These are phyloP conservation scores for Megalops atlanticus DNA, from an alignment of 2,113 vertebrate genomes.

Conservation along the genomic window DNA sequence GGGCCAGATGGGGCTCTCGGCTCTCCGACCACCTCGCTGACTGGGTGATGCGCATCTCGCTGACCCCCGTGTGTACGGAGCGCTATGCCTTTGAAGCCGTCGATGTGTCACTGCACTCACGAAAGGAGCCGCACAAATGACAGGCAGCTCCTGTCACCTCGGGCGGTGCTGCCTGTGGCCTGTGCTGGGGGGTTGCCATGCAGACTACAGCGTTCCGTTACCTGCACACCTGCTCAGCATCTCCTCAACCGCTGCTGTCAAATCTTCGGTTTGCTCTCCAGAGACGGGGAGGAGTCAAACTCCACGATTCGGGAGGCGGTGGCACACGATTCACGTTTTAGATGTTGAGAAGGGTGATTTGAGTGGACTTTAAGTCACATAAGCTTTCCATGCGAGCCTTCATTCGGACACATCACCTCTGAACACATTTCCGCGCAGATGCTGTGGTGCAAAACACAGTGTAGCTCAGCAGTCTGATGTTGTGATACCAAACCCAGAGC, in stretches of 20 bases:
- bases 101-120: not conserved
- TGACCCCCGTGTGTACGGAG: too few relatives aligned
- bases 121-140: not conserved
- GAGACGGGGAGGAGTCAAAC: not conserved
- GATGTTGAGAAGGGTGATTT: not conserved
- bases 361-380: not conserved
- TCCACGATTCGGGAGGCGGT: not conserved
- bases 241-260: not conserved
- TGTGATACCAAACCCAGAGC: not conserved
- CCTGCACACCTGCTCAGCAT: not conserved
- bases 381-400: not conserved
- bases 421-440: not conserved
- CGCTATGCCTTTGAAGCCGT: not conserved
- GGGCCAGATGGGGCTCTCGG: too few relatives aligned
- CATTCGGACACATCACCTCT: not conserved
- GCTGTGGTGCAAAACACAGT: too few relatives aligned
- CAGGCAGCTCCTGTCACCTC: not conserved
- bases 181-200: not conserved
- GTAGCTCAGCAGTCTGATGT: not conserved
- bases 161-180: not conserved
- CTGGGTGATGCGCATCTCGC: too few relatives aligned
- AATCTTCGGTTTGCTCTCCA: not conserved
- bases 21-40: conserved; percentile 7
- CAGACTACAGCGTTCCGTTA: not conserved
- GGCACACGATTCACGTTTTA: not conserved